Conservation (phyloP, 2,113 vertebrate species). For the Orientallactaga bullata region DNA sequence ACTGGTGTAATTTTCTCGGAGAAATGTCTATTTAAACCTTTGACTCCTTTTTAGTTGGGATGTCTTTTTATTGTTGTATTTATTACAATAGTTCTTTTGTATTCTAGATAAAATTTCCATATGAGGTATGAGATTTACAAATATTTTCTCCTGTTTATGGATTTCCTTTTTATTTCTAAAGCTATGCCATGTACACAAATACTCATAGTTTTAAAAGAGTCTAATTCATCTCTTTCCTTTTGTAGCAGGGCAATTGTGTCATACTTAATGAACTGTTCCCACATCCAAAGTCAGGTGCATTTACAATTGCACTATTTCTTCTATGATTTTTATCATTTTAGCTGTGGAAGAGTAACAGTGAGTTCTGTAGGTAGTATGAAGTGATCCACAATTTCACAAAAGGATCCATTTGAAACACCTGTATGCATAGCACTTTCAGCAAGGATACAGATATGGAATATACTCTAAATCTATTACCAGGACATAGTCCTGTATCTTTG, state of each 20-base stretch:
- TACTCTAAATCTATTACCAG: background rate
- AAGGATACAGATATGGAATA: background rate
- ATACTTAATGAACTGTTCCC: background rate
- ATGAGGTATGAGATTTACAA: background rate
- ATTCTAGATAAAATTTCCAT: background rate
- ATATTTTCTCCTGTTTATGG: background rate
- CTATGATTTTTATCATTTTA: background rate
- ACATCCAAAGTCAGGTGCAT: background rate
- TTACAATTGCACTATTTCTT: background rate
- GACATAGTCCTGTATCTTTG: background rate
- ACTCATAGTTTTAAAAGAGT: background rate
- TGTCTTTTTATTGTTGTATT: background rate
- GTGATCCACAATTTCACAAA: background rate
- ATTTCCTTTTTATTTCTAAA: background rate
- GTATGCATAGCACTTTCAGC: background rate
- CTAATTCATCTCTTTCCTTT: background rate
- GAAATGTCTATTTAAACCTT: background rate
- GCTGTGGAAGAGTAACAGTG: background rate
- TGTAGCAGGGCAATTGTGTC: background rate
- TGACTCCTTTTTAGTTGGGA: background rate
- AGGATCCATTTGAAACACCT: background rate
- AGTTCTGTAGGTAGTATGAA: fast-evolving
- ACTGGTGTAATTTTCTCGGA: background rate
- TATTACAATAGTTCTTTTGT: background rate
- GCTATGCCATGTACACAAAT: background rate